Conservation (phyloP, 2,888 invertebrate species). For the Pandemis cinnamomeana region DNA sequence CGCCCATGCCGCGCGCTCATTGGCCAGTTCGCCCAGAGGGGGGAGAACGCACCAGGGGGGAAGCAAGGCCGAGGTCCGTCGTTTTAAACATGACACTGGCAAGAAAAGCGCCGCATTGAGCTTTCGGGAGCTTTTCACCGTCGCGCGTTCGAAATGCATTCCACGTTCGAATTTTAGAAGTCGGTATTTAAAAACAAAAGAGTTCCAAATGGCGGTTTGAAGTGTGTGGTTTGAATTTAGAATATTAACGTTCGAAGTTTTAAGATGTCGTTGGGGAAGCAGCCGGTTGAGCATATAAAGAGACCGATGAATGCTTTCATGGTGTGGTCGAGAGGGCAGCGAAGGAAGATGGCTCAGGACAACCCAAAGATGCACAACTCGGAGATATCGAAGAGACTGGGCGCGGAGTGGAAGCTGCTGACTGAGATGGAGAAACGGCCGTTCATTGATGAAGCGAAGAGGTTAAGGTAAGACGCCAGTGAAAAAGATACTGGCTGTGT, state of each 20-base stretch:
- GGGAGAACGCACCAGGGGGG: constrained; percentile 61
- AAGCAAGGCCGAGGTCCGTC: constrained; percentile 63
- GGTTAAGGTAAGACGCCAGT: constrained; percentile 88
- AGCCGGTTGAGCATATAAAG: constrained; percentile 91
- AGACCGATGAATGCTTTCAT: constrained; percentile 98
- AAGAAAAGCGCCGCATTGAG: constrained; percentile 83
- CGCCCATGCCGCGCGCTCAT: constrained; percentile 75
- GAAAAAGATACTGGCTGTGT: too few species aligned
- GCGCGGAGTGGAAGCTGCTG: constrained; percentile 95
- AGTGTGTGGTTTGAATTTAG: constrained; percentile 29
- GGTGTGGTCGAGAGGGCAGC: constrained; percentile 96
- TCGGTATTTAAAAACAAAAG: constrained; percentile 12
- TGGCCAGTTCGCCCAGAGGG: constrained; percentile 64
- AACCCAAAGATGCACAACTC: constrained; percentile 98
- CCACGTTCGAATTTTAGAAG: constrained; percentile 19
- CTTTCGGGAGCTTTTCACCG: constrained; percentile 81
- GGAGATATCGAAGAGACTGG: constrained; percentile 93
- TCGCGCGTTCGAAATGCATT: constrained; percentile 56
- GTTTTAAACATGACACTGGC: constrained; percentile 74
- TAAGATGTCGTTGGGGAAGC: constrained; percentile 77
- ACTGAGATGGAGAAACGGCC: constrained; percentile 94
- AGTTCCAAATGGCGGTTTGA: constrained; percentile 8
- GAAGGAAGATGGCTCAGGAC: constrained; percentile 96
- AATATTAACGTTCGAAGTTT: constrained; percentile 36
- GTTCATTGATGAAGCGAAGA: constrained; percentile 95